Evolutionary conservation across 2,797 vertebrate species (phyloP), one percentile per base, ranked within the genome.

Genomic region (Chelmon rostratus): DNA sequence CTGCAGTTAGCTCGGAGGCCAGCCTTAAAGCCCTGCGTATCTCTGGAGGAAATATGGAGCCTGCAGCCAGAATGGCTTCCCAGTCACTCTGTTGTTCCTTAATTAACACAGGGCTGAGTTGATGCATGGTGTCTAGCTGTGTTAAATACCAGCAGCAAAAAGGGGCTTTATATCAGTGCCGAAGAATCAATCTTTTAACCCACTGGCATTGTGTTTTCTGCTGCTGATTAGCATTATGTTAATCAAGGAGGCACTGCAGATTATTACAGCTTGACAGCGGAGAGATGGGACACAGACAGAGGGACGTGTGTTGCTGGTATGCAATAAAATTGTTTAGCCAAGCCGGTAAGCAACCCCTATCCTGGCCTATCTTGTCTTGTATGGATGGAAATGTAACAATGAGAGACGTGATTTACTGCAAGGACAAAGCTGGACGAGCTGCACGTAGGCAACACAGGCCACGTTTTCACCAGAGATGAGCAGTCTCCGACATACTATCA

Each of bases 91-190:
- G 79, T 54, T 88, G 61, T 72, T 72, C 66, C 64, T 88, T 87
- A 90, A 91, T 90, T 86, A 91, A 81, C 74, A 79, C 68, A 63
- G 64, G 25, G 52, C 68, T 72, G 53, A 65, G 59, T 70, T 79
- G 67, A 83, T 78, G 50, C 63, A 64, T 59, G 64, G 62, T 76
- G 75, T 68, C 46, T 76, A 73, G 40, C 59, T 73, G 50, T 65
- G 76, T 67, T 67, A 68, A 85, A 88, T 52, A 78, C 64, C 61
- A 50, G 76, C 52, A 70, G 73, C 64, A 67, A 78, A n/a, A 66
- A 58, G 40, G 58, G 61, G 21, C 66, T 77, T 77, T 76, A 31
- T 23, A 68, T 69, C 49, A 58, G 23, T 76, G 83, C 85, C 85
- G 78, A 73, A 56, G 38, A 88, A 88, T 86, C 86, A 65, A 73